Percentiles rank a stretch among this genome's conserved stretches.
Evolutionary conservation across 1,140 invertebrate genomes (phyloP).

Genomic region (Hyphantria cunea): DNA sequence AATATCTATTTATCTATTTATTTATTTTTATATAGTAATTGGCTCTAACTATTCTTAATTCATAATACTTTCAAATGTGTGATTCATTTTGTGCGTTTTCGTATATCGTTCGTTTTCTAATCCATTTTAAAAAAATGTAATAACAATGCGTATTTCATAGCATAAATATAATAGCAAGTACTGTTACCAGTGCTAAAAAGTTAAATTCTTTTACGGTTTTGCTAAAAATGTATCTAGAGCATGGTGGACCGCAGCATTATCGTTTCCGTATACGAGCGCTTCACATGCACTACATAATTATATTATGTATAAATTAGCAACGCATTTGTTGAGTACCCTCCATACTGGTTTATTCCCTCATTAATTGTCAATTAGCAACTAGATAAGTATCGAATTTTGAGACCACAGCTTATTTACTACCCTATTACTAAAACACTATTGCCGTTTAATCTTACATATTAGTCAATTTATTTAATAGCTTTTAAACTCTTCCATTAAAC

Average conservation of each 20-base stretch:
- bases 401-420: too few species aligned
- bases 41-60: slow-evolving; percentile 8
- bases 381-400: too few species aligned
- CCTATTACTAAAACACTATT: too few species aligned
- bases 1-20: too few species aligned
- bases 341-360: too few species aligned
- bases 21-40: slow-evolving; percentile 1
- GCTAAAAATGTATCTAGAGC: slow-evolving; percentile 41
- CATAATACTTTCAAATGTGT: slow-evolving; percentile 6
- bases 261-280: slow-evolving; percentile 28
- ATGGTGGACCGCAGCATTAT: slow-evolving; percentile 25
- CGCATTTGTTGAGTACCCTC: too few species aligned
- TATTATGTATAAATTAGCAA: too few species aligned
- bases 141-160: not conserved
- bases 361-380: too few species aligned
- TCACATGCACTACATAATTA: not conserved
- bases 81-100: not conserved
- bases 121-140: not conserved
- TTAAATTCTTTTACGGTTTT: not conserved
- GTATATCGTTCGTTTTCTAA: not conserved
- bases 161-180: not conserved
- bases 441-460: too few species aligned
- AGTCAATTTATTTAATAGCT: not conserved
- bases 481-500: not conserved
- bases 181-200: not conserved